phyloP scores from a whole-genome alignment of 23 tunicate genomes.

The Styela plicata region DNA sequence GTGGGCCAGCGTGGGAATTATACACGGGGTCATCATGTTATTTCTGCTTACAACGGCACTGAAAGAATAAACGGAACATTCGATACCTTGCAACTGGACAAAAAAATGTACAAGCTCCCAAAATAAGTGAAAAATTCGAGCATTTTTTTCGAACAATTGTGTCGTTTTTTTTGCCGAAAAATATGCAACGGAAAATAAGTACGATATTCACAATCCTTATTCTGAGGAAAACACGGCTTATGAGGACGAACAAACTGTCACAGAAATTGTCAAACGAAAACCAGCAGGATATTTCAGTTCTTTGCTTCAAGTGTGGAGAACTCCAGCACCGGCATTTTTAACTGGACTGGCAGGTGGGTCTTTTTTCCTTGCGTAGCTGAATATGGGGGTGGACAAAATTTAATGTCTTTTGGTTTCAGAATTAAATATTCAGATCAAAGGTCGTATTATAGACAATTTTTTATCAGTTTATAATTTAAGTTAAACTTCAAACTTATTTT shows the following conservation, averaged over 20 bases:
- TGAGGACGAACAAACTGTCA: background rate
- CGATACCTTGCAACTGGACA: too few species aligned
- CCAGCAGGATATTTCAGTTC: slow-evolving; percentile 27
- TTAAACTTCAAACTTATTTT: too few species aligned
- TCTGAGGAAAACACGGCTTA: background rate
- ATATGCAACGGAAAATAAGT: slow-evolving; percentile 8
- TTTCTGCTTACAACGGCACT: too few species aligned
- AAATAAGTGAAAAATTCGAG: too few species aligned
- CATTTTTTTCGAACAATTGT: background rate
- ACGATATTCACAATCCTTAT: slow-evolving; percentile 22
- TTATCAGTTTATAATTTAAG: too few species aligned
- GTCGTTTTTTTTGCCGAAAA: background rate
- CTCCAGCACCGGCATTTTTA: slow-evolving; percentile 24
- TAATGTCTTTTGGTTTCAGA: too few species aligned
- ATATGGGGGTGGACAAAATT: too few species aligned
- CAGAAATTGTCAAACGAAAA: background rate
- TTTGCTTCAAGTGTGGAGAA: slow-evolving; percentile 24
- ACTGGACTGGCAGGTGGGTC: slow-evolving; percentile 27
- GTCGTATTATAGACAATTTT: too few species aligned
- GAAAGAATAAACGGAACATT: too few species aligned
- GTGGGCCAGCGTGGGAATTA: background rate
- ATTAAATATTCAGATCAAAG: too few species aligned
- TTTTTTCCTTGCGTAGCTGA: background rate
- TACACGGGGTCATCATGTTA: background rate
- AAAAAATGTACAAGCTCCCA: too few species aligned